These are phyloP conservation scores for Cottoperca gobio DNA, from an alignment of 2,797 vertebrate species.

Conservation along the genomic window DNA sequence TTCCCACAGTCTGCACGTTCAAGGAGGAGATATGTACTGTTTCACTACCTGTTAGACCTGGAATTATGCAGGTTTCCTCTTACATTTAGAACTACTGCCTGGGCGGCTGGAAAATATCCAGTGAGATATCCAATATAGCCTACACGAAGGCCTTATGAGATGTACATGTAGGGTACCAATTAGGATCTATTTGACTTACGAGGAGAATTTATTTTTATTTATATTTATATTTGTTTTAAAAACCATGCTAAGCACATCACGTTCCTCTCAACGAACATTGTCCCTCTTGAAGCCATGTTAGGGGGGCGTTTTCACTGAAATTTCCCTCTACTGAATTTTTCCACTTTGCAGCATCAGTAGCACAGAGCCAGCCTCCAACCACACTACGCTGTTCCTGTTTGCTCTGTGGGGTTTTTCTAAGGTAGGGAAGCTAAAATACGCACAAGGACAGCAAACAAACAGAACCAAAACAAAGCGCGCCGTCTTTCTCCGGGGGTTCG, in stretches of 20 bases:
- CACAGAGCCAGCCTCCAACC: constrained; percentile 79
- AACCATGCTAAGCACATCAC: not conserved
- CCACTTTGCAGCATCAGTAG: constrained; percentile 83
- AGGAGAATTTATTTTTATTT: not conserved
- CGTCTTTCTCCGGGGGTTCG: constrained; percentile 46
- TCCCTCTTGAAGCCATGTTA: constrained; percentile 48
- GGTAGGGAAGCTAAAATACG: constrained; percentile 61
- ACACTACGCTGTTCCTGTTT: constrained; percentile 70
- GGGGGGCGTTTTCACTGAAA: constrained; percentile 67
- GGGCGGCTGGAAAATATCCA: not conserved
- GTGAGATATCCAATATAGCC: not conserved
- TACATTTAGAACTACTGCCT: not conserved
- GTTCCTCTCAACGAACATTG: constrained; percentile 13
- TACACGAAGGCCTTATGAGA: not conserved
- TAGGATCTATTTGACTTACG: not conserved
- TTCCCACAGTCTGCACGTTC: not conserved
- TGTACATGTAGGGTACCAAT: not conserved
- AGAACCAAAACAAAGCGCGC: constrained; percentile 51
- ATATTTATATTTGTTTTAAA: not conserved
- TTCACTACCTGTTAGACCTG: constrained; percentile 15
- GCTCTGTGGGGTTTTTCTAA: constrained; percentile 52
- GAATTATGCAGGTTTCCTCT: not conserved
- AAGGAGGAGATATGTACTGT: not conserved
- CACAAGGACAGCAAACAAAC: constrained; percentile 72
- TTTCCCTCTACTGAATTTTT: constrained; percentile 73